Percentiles rank a stretch among this genome's conserved stretches.
phyloP scores from a whole-genome alignment of 92 coral and sea anemone genomes.

The Epizoanthus stellaris region DNA sequence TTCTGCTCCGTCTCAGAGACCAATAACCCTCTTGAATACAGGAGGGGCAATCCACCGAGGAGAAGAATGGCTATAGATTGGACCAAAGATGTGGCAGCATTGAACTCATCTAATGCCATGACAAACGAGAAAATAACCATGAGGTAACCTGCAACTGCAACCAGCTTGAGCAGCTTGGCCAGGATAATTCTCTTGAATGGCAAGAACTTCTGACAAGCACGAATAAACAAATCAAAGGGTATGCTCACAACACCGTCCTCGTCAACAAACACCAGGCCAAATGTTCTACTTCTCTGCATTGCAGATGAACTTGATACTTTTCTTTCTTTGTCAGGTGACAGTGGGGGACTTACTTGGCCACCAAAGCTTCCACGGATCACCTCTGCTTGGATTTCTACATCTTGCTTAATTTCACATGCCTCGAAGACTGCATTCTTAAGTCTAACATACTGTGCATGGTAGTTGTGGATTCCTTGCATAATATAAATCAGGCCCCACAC shows the following conservation, averaged over 20 bases:
- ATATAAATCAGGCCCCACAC: slow-evolving; percentile 66
- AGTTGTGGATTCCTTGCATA: slow-evolving; percentile 64
- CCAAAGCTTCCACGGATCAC: slow-evolving; percentile 77
- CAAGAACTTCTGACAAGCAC: slow-evolving; percentile 60
- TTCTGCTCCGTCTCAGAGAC: slow-evolving; percentile 34
- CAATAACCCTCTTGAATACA: slow-evolving; percentile 42
- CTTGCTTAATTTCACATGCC: slow-evolving; percentile 84
- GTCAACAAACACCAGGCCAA: slow-evolving; percentile 67
- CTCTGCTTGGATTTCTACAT: slow-evolving; percentile 66
- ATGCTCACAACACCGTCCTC: slow-evolving; percentile 75
- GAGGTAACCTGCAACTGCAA: slow-evolving; percentile 71
- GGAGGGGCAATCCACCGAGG: slow-evolving; percentile 73
- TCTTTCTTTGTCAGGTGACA: slow-evolving; percentile 46
- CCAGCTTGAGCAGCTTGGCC: slow-evolving; percentile 72
- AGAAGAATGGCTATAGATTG: slow-evolving; percentile 80
- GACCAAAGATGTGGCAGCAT: slow-evolving; percentile 68
- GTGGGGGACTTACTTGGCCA: slow-evolving; percentile 47
- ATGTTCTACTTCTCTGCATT: slow-evolving; percentile 40
- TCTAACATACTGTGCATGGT: slow-evolving; percentile 72
- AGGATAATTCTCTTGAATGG: slow-evolving; percentile 84
- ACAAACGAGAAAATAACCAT: slow-evolving; percentile 83
- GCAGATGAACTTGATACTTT: slow-evolving; percentile 59
- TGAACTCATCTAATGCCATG: slow-evolving; percentile 76
- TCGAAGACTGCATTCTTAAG: slow-evolving; percentile 83
- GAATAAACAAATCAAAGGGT: slow-evolving; percentile 75